phyloP scores from a whole-genome alignment of 2,797 vertebrate genomes.

The Gephyroberyx darwinii region DNA sequence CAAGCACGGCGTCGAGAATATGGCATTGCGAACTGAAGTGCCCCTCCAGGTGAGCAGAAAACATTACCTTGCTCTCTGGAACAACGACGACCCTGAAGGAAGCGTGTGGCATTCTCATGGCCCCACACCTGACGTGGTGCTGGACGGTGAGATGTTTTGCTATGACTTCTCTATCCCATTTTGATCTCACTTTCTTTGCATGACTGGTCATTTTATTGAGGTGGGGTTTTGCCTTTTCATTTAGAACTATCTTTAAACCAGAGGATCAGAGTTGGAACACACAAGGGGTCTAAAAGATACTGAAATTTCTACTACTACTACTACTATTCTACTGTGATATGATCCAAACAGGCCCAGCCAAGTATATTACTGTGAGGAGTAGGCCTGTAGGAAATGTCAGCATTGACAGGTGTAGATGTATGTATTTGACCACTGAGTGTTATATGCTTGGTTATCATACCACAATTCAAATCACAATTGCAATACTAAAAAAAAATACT shows the following conservation, averaged over 20 bases:
- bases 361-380: no score
- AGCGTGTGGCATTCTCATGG: constrained; percentile 77
- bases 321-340: no score
- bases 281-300: background rate
- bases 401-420: no score
- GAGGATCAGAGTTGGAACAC: background rate
- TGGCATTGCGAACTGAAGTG: constrained; percentile 58
- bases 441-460: background rate
- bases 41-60: constrained; percentile 81
- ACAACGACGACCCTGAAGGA: constrained; percentile 90
- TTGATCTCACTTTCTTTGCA: background rate
- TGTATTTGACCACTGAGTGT: no score
- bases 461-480: background rate
- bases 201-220: background rate
- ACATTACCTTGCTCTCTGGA: constrained; percentile 92
- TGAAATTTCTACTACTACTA: no score
- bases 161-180: background rate
- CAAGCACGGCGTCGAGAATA: constrained; percentile 61
- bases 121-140: constrained; percentile 62
- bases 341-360: no score
- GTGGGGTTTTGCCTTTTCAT: background rate
- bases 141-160: constrained; percentile 83
- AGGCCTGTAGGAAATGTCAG: no score
- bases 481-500: background rate
- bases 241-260: background rate